phyloP scores from a whole-genome alignment of 1,140 invertebrate species.

The Pseudoatta argentina region DNA sequence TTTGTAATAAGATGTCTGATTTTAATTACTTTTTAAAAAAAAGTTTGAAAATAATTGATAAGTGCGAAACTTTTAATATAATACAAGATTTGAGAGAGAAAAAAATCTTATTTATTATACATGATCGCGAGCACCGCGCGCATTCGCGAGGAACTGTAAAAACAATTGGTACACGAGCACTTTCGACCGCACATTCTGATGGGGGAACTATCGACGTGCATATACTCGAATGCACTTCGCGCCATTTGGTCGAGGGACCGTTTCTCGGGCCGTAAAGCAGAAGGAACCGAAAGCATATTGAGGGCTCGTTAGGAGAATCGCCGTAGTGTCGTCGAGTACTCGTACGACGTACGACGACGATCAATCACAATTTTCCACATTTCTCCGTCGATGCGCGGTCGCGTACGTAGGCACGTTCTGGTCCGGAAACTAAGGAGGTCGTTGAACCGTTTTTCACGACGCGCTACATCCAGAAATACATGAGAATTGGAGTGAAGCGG shows the following conservation, averaged over 20 bases:
- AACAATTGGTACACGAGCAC: conserved; percentile 1
- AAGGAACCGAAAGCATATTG: conserved; percentile 51
- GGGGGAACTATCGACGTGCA: not conserved
- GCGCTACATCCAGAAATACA: conserved; percentile 73
- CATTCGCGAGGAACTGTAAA: not conserved
- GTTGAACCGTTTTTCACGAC: conserved; percentile 72
- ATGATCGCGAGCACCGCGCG: not conserved
- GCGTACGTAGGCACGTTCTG: conserved; percentile 46
- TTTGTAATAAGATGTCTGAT: not conserved
- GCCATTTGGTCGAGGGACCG: conserved; percentile 36
- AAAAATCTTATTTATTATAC: not conserved
- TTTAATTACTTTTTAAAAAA: not conserved
- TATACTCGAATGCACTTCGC: conserved; percentile 34
- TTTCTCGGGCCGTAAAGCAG: conserved; percentile 37
- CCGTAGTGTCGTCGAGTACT: conserved; percentile 34
- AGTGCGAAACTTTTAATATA: not conserved
- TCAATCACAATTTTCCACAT: conserved; percentile 73
- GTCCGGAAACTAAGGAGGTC: conserved; percentile 65
- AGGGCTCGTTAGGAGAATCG: conserved; percentile 63
- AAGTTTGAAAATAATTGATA: not conserved
- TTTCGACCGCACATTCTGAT: not conserved
- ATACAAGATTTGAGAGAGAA: not conserved
- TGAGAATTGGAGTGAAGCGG: conserved; percentile 55
- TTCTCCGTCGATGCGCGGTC: conserved; percentile 10
- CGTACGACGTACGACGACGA: conserved; percentile 64